These are phyloP conservation scores for Tetramorium alpestre DNA, from an alignment of 1,140 invertebrate genomes.

Conservation along the genomic window DNA sequence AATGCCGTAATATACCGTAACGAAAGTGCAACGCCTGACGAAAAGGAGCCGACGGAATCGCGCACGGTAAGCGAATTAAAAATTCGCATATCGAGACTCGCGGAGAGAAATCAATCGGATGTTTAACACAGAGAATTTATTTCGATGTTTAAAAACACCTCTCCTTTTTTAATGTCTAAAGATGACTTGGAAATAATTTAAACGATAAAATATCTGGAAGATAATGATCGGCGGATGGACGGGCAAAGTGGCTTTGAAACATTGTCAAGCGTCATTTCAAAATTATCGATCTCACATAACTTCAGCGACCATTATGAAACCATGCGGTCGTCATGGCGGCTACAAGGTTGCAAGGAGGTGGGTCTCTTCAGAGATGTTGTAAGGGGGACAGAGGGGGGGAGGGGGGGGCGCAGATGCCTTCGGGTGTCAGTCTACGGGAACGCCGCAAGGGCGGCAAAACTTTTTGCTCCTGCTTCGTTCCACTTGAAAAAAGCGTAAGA, in stretches of 20 bases:
- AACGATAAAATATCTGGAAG: neutral
- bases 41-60: neutral
- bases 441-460: conserved; percentile 43
- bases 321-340: conserved; percentile 55
- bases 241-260: neutral
- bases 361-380: conserved; percentile 36
- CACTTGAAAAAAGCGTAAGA: neutral
- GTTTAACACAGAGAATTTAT: neutral
- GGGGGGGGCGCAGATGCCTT: conserved; percentile 31
- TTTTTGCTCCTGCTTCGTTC: conserved; percentile 4
- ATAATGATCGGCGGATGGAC: neutral
- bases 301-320: conserved; percentile 51
- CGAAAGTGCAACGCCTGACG: neutral
- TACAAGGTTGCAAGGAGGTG: conserved; percentile 57
- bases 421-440: conserved; percentile 44
- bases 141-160: neutral
- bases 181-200: neutral
- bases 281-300: conserved; percentile 54
- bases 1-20: conserved; percentile 15
- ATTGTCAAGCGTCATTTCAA: conserved; percentile 36
- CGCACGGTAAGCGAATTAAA: neutral
- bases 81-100: too few species aligned
- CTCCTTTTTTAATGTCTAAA: neutral
- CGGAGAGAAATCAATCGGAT: too few species aligned
- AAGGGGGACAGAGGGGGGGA: neutral